Percentiles rank a stretch among this genome's conserved stretches.
phyloP scores from a whole-genome alignment of 1,140 invertebrate genomes.

The Sinella curviseta region DNA sequence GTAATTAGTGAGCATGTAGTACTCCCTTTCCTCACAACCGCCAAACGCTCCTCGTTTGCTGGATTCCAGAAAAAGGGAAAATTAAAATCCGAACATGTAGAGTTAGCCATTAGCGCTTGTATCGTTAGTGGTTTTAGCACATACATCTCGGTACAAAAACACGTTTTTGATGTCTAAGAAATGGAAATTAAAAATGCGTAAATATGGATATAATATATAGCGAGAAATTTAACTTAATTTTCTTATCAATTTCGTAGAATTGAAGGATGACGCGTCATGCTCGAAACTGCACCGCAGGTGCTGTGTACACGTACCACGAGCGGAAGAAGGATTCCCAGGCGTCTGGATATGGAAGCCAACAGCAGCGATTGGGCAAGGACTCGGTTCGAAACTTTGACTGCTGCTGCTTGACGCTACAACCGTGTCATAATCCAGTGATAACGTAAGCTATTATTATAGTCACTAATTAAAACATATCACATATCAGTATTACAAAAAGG shows the following conservation, averaged over 20 bases:
- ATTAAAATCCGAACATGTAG: neutral
- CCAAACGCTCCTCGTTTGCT: neutral
- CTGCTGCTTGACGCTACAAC: constrained; percentile 94
- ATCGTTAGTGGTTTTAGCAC: neutral
- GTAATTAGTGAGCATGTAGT: too few relatives aligned
- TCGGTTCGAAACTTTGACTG: constrained; percentile 98
- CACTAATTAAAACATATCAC: neutral
- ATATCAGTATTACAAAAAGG: neutral
- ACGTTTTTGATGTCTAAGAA: too few relatives aligned
- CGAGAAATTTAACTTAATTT: neutral
- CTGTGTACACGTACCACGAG: constrained; percentile 98
- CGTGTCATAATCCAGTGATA: constrained; percentile 84
- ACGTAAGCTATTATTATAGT: constrained; percentile 62
- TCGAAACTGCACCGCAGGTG: constrained; percentile 95
- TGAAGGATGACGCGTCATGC: constrained; percentile 86
- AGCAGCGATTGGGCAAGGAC: constrained; percentile 86
- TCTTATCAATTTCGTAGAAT: neutral
- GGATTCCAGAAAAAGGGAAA: neutral
- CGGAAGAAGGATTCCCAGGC: constrained; percentile 92
- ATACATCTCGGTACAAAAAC: neutral
- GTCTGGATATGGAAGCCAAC: constrained; percentile 86
- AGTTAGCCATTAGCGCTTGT: neutral
- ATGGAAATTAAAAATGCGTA: too few relatives aligned
- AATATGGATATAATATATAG: too few relatives aligned
- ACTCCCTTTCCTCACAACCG: neutral